Percentiles rank a stretch among this genome's conserved stretches.
Evolutionary conservation across 2,113 vertebrate species (phyloP).

Genomic region (Calidris pygmaea): DNA sequence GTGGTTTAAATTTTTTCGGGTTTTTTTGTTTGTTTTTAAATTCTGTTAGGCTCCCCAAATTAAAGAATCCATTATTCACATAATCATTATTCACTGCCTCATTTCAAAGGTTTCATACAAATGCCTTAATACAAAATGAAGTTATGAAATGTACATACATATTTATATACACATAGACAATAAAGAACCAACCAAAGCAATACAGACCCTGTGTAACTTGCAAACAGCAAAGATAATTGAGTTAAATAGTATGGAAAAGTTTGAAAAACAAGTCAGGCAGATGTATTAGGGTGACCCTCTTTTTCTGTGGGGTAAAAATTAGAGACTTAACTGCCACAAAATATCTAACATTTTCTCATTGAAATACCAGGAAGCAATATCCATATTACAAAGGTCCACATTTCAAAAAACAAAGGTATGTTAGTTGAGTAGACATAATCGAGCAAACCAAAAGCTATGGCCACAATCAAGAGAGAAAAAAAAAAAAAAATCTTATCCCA

Average conservation of each 20-base stretch:
- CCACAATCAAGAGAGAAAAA: not conserved
- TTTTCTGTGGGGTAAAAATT: not conserved
- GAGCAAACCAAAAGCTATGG: not conserved
- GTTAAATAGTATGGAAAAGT: not conserved
- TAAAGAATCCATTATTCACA: not conserved
- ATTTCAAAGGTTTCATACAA: not conserved
- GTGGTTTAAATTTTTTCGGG: not conserved
- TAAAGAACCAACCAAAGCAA: not conserved
- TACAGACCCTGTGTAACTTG: not conserved
- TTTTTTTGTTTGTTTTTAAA: not conserved
- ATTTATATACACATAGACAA: not conserved
- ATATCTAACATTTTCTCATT: not conserved
- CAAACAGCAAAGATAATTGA: not conserved
- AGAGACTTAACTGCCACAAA: not conserved
- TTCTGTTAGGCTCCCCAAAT: not conserved
- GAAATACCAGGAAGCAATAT: not conserved
- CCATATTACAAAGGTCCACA: not conserved
- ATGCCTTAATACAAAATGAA: not conserved
- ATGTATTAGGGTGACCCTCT: rapidly evolving
- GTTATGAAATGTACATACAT: not conserved
- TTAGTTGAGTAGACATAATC: not conserved
- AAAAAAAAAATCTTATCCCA: not conserved
- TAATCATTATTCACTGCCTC: not conserved
- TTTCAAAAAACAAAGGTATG: not conserved
- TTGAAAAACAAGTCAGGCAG: not conserved